Base-by-base conservation (phyloP, 2,113 vertebrate species). In the Crotalus tigris region DNA sequence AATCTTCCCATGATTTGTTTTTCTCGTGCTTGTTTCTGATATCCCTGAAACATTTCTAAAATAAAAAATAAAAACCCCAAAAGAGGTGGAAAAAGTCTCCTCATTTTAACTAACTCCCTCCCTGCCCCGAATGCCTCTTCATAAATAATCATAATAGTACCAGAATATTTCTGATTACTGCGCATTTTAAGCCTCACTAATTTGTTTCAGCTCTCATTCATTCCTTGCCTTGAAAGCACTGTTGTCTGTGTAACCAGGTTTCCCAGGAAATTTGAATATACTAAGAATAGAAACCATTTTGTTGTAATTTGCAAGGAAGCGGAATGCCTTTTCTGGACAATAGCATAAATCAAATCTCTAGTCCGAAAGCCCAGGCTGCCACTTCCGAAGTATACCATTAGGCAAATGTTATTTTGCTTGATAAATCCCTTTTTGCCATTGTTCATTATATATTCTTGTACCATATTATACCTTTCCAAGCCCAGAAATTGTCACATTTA, bases 251-350 rank as follows among this genome's bases (percentile, higher is more conserved):
- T 89, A 55, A 86, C 21, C 23, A 93, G 89, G 24, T 26, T 13
- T 91, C 6, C 0, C 0, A 58, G 5, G n/a, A 19, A 49, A 8
- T 1, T 1, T n/a, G 54, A 61, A 75, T 90, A 93, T 61, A 85
- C 33, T 81, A 44, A 95, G 89, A 94, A 89, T 61, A 44, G 49
- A 93, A 53, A 39, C 87, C 19, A 91, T 51, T 93, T 86, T 85
- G 3, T 4, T 92, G 39, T 53, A 88, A 93, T 87, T 85, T 12
- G 57, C n/a, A 29, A 19, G 0, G 55, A 21, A 59, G 49, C 10
- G 24, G 10, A 87, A 4, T 44, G 39, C 90, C 58, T 91, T 44
- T 55, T 93, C 54, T 91, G 33, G 91, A 19, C 2, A 39, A 69
- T 81, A 23, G 0, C 3, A 64, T 49, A 21, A 55, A 39, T 4